Conservation (phyloP, 2,113 vertebrate species). For the Oncorhynchus tshawytscha region DNA sequence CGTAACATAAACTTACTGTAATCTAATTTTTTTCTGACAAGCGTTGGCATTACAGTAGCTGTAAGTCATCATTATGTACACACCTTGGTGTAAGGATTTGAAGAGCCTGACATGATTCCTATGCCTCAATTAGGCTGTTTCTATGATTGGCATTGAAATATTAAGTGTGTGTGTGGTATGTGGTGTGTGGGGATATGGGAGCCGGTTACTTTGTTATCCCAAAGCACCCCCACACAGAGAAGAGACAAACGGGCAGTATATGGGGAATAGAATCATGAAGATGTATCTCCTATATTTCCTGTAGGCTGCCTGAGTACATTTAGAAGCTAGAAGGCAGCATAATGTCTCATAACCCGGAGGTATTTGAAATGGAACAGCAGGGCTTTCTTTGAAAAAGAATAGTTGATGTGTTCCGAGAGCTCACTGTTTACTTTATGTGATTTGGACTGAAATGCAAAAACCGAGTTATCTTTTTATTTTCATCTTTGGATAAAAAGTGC, state of each 20-base stretch:
- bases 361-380: constrained; percentile 73
- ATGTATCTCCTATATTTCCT: constrained; percentile 71
- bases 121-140: constrained; percentile 59
- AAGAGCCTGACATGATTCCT: constrained; percentile 1
- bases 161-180: background rate
- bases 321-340: constrained; percentile 67
- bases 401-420: constrained; percentile 64
- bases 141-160: constrained; percentile 56
- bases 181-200: constrained; percentile 39
- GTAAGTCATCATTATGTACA: constrained; percentile 56
- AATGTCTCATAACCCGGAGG: constrained; percentile 69
- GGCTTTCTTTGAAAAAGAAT: constrained; percentile 73
- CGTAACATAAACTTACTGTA: constrained; percentile 60
- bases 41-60: constrained; percentile 58
- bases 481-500: constrained; percentile 47
- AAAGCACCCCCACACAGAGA: constrained; percentile 59
- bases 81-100: constrained; percentile 43
- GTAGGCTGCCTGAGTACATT: constrained; percentile 72
- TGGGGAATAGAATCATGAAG: constrained; percentile 70
- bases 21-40: constrained; percentile 57
- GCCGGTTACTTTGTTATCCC: constrained; percentile 68
- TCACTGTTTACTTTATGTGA: constrained; percentile 73
- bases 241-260: constrained; percentile 67
- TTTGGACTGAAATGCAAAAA: constrained; percentile 69
- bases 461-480: constrained; percentile 59